phyloP scores from a whole-genome alignment of 1,140 invertebrate genomes.

The Augochlora pura region DNA sequence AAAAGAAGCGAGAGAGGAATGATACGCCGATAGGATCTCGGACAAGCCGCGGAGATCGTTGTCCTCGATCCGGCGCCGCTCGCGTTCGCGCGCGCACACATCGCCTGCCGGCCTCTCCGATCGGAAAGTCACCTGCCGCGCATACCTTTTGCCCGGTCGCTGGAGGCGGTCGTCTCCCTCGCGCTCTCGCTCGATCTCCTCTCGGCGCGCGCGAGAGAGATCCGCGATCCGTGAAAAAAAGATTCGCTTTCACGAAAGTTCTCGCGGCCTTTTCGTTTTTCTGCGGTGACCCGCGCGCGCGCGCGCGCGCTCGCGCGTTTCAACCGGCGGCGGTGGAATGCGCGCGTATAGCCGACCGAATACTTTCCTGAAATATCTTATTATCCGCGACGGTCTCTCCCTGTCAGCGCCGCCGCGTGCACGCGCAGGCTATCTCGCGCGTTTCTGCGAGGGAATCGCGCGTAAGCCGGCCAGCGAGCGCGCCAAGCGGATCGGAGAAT shows the following conservation, averaged over 20 bases:
- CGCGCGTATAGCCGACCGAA: too few relatives aligned
- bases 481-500: too few relatives aligned
- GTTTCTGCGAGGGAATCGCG: too few relatives aligned
- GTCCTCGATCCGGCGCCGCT: conserved; percentile 43
- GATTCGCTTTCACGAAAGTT: conserved; percentile 67
- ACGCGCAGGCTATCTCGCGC: too few relatives aligned
- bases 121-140: conserved; percentile 65
- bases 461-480: too few relatives aligned
- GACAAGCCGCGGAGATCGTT: conserved; percentile 41
- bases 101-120: conserved; percentile 29
- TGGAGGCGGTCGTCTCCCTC: conserved; percentile 33
- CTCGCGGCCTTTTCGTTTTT: conserved; percentile 47
- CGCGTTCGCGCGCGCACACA: conserved; percentile 5
- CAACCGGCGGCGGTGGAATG: background rate
- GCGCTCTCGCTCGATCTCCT: too few relatives aligned
- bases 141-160: conserved; percentile 53
- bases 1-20: background rate
- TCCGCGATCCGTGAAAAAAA: conserved; percentile 52
- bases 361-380: too few relatives aligned
- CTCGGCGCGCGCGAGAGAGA: conserved; percentile 6
- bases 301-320: too few relatives aligned
- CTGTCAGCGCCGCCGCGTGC: too few relatives aligned
- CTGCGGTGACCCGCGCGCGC: background rate
- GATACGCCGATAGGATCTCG: conserved; percentile 19
- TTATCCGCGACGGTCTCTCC: too few relatives aligned